phyloP scores from a whole-genome alignment of 2,113 vertebrate species.

The Corvus hawaiiensis region DNA sequence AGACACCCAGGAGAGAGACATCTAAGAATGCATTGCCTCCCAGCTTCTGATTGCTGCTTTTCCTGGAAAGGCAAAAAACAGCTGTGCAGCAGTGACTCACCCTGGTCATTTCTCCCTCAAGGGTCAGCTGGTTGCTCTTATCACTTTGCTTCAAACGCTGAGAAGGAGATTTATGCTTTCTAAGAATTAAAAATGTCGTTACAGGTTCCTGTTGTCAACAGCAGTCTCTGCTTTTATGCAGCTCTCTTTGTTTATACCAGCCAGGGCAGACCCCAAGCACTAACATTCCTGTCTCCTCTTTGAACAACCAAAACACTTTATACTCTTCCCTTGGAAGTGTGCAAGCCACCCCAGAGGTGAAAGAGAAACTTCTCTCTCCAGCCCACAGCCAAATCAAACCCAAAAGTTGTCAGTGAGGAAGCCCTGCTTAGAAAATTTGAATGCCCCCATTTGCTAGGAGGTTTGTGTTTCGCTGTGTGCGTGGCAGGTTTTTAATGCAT shows the following conservation, averaged over 20 bases:
- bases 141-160: not conserved
- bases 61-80: not conserved
- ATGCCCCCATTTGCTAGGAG: not conserved
- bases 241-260: not conserved
- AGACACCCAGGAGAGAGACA: not conserved
- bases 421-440: not conserved
- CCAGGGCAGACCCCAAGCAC: not conserved
- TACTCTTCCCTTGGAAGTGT: not conserved
- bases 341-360: not conserved
- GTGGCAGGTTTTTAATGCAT: not conserved
- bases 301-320: not conserved
- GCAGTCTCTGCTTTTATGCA: not conserved
- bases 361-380: not conserved
- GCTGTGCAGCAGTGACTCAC: not conserved
- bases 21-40: not conserved
- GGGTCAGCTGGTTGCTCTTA: not conserved
- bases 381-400: not conserved
- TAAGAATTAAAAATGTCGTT: not conserved
- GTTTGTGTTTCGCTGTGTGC: not conserved
- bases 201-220: not conserved
- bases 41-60: not conserved
- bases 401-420: not conserved
- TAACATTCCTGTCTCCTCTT: rapidly evolving
- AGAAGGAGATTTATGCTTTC: not conserved
- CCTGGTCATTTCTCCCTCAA: not conserved